A percentile compares a stretch with the other conserved stretches of the same genome.
Evolutionary conservation across 1,140 invertebrate species (phyloP).

Genomic region (Oscheius sp.): DNA sequence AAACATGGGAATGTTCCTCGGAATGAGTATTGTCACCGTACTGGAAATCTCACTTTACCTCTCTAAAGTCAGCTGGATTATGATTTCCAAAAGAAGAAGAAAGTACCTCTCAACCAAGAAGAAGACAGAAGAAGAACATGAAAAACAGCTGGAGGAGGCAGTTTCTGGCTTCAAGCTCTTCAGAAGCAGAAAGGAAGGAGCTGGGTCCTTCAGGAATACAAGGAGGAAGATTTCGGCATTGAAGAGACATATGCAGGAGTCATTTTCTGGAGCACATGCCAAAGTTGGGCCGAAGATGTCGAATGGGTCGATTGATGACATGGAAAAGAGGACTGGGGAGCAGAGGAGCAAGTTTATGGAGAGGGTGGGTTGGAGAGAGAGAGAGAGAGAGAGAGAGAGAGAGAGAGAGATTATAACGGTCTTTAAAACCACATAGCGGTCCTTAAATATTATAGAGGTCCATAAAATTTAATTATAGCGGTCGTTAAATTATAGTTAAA

Average conservation of each 20-base stretch:
- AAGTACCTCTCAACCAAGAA: constrained; percentile 54
- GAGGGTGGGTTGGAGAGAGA: too few relatives aligned
- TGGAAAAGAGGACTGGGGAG: neutral
- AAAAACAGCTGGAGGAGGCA: constrained; percentile 45
- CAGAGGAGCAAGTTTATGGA: neutral
- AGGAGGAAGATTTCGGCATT: neutral
- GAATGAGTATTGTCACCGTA: constrained; percentile 54
- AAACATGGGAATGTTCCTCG: constrained; percentile 60
- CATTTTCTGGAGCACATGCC: neutral
- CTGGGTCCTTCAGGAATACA: neutral
- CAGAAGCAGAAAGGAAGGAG: constrained; percentile 17
- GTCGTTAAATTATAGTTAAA: too few relatives aligned
- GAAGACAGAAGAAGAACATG: constrained; percentile 46
- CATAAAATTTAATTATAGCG: too few relatives aligned
- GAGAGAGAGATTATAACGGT: too few relatives aligned
- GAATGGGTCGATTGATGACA: neutral
- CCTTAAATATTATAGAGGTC: too few relatives aligned
- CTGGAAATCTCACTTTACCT: constrained; percentile 51
- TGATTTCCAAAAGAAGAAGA: constrained; percentile 50
- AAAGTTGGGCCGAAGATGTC: neutral
- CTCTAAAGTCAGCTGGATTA: constrained; percentile 54
- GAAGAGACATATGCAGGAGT: neutral
- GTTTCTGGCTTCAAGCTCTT: constrained; percentile 33
- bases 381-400: too few relatives aligned
- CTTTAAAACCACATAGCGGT: too few relatives aligned